phyloP scores from a whole-genome alignment of 2,797 vertebrate genomes.

The Poeciliopsis turneri region DNA sequence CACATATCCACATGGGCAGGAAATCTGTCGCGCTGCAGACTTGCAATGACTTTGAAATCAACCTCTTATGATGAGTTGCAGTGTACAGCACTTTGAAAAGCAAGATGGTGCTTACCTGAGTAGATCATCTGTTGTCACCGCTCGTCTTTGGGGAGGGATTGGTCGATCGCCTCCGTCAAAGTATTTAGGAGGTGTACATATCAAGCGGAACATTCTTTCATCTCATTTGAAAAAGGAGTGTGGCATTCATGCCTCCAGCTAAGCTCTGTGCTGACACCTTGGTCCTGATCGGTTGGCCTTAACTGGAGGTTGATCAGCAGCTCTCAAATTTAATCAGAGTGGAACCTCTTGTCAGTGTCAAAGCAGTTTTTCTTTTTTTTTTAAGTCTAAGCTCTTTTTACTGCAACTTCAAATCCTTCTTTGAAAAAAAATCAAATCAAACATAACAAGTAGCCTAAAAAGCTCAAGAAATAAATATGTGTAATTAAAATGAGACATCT shows the following conservation, averaged over 20 bases:
- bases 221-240: slow-evolving; percentile 67
- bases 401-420: slow-evolving; percentile 21
- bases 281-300: slow-evolving; percentile 63
- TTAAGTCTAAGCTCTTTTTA: slow-evolving; percentile 40
- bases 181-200: slow-evolving; percentile 59
- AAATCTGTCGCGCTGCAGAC: slow-evolving; percentile 79
- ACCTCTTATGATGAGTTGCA: slow-evolving; percentile 69
- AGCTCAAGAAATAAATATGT: slow-evolving; percentile 24
- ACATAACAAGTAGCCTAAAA: slow-evolving; percentile 7
- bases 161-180: slow-evolving; percentile 73
- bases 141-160: slow-evolving; percentile 51
- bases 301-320: slow-evolving; percentile 63
- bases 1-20: slow-evolving; percentile 76
- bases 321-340: slow-evolving; percentile 65
- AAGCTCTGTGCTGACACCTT: slow-evolving; percentile 65
- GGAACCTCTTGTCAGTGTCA: slow-evolving; percentile 57
- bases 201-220: slow-evolving; percentile 76
- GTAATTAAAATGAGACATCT: slow-evolving; percentile 11
- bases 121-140: slow-evolving; percentile 75
- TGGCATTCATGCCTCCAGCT: slow-evolving; percentile 57
- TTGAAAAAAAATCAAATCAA: slow-evolving; percentile 16
- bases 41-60: slow-evolving; percentile 81
- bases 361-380: slow-evolving; percentile 24
- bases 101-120: slow-evolving; percentile 73
- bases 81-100: slow-evolving; percentile 71